Evolutionary conservation across 2,113 vertebrate genomes (phyloP), one percentile per base, ranked within the genome.

Genomic region (Trichechus manatus): DNA sequence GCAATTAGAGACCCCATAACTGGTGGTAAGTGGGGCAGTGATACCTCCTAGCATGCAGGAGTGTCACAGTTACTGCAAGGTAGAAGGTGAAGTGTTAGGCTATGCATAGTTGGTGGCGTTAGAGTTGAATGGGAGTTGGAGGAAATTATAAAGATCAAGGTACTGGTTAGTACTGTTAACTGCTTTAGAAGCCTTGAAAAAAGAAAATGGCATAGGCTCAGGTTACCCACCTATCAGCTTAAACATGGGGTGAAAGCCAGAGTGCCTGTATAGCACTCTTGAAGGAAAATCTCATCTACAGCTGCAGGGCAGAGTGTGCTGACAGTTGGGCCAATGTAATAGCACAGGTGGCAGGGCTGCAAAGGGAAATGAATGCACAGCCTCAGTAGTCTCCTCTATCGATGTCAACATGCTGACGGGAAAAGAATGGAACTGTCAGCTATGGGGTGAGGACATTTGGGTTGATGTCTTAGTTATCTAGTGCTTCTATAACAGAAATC

Each of bases 111-210:
- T 66, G 53, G 53, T 94, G 31, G 9, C 47, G 47, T 72, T 95
- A 56, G 3, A 42, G 44, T 83, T 36, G 87, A 78, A 78, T 92
- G 33, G 14, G 31, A 90, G 10, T 70, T 31, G 36, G 23, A 47
- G 39, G 61, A 68, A 85, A 80, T 92, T 14, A 59, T 33, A 59
- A 81, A 85, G 79, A n/a, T 61, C 1, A 20, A 89, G 47, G 27
- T 77, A 25, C 59, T 87, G 31, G 36, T 79, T 87, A 91, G 44
- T 66, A 42, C 33, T 84, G 10, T 79, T 63, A 77, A 72, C 39
- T 93, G 27, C 39, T 87, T 87, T 94, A 47, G 91, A 93, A 94
- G 33, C 1, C 23, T 81, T 63, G n/a, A 75, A 29, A 64, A n/a
- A 87, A 88, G 74, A 91, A 78, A 93, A 84, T 70, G 78, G 87